phyloP scores from a whole-genome alignment of 2,797 vertebrate species.

The Lateolabrax maculatus region DNA sequence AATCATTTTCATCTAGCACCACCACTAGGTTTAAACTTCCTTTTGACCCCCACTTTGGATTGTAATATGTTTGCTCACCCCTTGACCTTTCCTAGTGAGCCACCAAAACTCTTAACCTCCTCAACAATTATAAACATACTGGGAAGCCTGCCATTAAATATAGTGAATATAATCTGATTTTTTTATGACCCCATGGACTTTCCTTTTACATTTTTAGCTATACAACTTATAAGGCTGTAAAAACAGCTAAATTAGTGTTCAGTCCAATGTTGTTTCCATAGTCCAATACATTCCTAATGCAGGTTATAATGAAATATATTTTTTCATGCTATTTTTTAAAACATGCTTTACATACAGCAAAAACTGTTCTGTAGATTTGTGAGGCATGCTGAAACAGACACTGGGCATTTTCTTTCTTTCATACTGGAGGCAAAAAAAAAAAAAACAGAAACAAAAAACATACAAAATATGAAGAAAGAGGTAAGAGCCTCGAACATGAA shows the following conservation, averaged over 20 bases:
- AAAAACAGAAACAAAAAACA: background rate
- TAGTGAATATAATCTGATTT: background rate
- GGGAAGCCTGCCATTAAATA: background rate
- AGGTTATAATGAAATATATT: background rate
- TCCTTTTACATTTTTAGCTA: background rate
- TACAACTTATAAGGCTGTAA: background rate
- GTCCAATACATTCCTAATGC: background rate
- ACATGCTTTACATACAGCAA: background rate
- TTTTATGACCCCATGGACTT: background rate
- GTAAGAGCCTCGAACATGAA: constrained; percentile 24
- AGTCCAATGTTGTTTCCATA: background rate
- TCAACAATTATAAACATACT: background rate
- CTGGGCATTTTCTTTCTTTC: background rate
- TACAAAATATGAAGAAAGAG: background rate
- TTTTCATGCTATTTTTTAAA: background rate
- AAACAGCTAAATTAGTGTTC: background rate
- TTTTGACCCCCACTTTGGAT: background rate
- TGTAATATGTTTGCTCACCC: background rate
- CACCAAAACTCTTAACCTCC: background rate
- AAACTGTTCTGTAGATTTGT: background rate
- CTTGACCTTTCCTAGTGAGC: background rate
- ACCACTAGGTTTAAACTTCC: background rate
- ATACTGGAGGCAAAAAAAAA: constrained; percentile 9
- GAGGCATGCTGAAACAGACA: constrained; percentile 25
- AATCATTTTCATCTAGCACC: background rate